Evolutionary conservation across 2,113 vertebrate genomes (phyloP).

Genomic region (Myiozetetes cayanensis): DNA sequence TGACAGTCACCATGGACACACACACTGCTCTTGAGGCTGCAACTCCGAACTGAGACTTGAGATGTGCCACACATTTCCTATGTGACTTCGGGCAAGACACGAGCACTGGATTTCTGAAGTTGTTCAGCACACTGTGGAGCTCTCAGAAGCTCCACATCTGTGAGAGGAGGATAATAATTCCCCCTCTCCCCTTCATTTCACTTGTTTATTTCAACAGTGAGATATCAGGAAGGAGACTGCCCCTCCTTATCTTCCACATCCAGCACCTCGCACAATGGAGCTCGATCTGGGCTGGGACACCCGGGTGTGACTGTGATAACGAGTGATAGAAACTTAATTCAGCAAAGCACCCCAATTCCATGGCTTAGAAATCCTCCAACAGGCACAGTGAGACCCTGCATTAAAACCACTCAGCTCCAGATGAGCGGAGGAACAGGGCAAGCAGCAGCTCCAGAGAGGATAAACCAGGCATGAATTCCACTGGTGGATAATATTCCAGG

Average conservation of each 20-base stretch:
- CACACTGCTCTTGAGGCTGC: not conserved
- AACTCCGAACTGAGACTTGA: not conserved
- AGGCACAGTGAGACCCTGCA: not conserved
- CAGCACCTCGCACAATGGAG: not conserved
- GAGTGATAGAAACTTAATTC: not conserved
- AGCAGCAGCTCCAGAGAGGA: not conserved
- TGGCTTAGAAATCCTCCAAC: not conserved
- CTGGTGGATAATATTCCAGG: not conserved
- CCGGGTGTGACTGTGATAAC: not conserved
- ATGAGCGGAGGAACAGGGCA: fast-evolving
- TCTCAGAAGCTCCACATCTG: conserved; percentile 1
- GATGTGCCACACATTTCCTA: not conserved
- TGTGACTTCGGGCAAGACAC: not conserved
- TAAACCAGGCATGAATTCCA: not conserved
- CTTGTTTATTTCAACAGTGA: conserved; percentile 33
- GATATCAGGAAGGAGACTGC: not conserved
- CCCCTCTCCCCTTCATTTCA: conserved; percentile 2
- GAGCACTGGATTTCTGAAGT: not conserved
- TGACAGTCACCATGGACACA: not conserved
- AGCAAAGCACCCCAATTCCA: not conserved
- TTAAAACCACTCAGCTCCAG: not conserved
- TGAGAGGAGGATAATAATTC: not conserved
- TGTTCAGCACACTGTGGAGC: not conserved
- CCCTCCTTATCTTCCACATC: conserved; percentile 23
- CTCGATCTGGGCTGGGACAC: not conserved